Percentiles rank a stretch among this genome's conserved stretches.
These are phyloP conservation scores for Plagiodera versicolora DNA, from an alignment of 2,888 invertebrate species.

Conservation along the genomic window DNA sequence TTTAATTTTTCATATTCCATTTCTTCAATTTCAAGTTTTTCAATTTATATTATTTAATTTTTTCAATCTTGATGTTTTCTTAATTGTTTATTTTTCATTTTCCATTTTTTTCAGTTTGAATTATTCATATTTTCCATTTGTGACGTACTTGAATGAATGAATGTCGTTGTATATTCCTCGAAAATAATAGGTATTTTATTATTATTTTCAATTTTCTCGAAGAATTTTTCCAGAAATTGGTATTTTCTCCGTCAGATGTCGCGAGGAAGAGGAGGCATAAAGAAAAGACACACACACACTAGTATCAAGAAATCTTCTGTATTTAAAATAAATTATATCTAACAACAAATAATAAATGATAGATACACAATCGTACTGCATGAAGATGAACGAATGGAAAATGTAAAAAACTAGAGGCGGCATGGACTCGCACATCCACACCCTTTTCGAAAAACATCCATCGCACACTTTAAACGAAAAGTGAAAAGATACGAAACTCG, in stretches of 20 bases:
- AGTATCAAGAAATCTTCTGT: conserved; percentile 37
- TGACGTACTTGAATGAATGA: no score
- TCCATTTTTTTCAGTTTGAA: no score
- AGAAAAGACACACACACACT: not conserved
- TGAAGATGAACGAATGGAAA: conserved; percentile 39
- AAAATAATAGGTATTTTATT: no score
- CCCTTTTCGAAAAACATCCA: conserved; percentile 35
- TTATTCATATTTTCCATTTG: no score
- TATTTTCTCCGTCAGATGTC: not conserved
- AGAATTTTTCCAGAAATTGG: no score
- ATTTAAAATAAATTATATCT: conserved; percentile 47
- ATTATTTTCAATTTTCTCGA: no score
- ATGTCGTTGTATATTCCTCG: no score
- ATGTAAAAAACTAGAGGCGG: conserved; percentile 34
- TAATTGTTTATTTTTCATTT: no score
- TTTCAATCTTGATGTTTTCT: no score
- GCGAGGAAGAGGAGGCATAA: not conserved
- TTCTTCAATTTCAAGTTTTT: no score
- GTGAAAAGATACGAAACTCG: conserved; percentile 30
- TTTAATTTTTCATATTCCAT: no score
- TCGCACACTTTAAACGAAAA: conserved; percentile 40
- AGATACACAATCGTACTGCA: conserved; percentile 43
- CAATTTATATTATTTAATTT: no score
- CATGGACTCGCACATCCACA: conserved; percentile 37
- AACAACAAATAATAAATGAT: conserved; percentile 42